Conservation (phyloP, 2,888 invertebrate species). For the Thyatira batis region DNA sequence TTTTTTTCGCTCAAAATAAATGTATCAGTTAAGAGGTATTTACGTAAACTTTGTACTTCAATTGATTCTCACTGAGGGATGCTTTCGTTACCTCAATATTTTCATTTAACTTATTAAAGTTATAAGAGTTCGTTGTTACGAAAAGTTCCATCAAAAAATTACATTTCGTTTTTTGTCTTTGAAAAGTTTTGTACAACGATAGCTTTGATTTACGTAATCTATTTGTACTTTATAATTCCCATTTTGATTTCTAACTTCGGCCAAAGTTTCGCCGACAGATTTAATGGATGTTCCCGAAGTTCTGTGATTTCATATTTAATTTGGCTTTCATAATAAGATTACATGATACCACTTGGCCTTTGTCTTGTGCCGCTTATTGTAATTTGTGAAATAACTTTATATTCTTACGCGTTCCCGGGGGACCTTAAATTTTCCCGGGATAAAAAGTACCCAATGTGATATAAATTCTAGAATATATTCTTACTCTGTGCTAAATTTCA, state of each 20-base stretch:
- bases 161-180: not conserved
- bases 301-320: constrained; percentile 49
- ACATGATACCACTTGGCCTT: constrained; percentile 35
- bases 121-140: not conserved
- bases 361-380: constrained; percentile 39
- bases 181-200: constrained; percentile 13
- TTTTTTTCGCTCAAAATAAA: no score
- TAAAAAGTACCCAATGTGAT: no score
- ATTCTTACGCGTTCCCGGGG: no score
- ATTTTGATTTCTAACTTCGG: constrained; percentile 30
- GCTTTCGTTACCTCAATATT: constrained; percentile 17
- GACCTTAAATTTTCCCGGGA: no score
- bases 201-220: constrained; percentile 23
- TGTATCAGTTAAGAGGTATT: no score
- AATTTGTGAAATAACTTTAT: constrained; percentile 42
- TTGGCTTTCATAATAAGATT: constrained; percentile 52
- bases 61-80: no score
- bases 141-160: not conserved
- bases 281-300: constrained; percentile 43
- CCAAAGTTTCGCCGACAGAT: constrained; percentile 28
- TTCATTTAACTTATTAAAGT: not conserved
- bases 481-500: no score
- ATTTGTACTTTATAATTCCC: constrained; percentile 32
- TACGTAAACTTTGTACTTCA: no score
- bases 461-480: no score